A percentile compares a stretch with the other conserved stretches of the same genome.
Conservation (phyloP, 2,113 vertebrate genomes). For the Odontophorus gujanensis region DNA sequence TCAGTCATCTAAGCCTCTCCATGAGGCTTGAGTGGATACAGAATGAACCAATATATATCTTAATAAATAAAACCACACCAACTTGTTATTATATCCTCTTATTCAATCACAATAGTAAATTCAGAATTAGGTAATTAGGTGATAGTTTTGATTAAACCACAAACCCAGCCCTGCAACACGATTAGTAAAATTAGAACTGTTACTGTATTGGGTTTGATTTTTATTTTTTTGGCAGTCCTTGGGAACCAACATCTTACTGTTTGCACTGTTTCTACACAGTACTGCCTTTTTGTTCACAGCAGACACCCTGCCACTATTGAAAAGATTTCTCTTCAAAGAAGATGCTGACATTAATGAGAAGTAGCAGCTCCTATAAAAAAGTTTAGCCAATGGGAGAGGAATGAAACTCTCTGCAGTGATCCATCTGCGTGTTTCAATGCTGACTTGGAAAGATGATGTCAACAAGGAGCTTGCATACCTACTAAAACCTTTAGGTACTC, state of each 20-base stretch:
- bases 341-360: not conserved
- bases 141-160: constrained; percentile 28
- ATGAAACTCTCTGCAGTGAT: not conserved
- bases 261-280: not conserved
- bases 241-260: constrained; percentile 57
- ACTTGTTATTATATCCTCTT: not conserved
- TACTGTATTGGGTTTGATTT: not conserved
- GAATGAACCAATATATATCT: not conserved
- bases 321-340: not conserved
- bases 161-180: not conserved
- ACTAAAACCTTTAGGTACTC: not conserved
- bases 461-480: not conserved
- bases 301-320: not conserved
- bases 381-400: not conserved
- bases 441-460: not conserved
- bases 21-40: not conserved
- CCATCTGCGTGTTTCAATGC: not conserved
- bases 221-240: constrained; percentile 49
- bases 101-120: not conserved
- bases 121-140: constrained; percentile 29
- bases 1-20: constrained; percentile 28
- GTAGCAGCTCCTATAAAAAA: not conserved
- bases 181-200: constrained; percentile 58
- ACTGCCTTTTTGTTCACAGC: not conserved
- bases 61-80: not conserved